Percentiles rank a stretch among this genome's conserved stretches.
These are phyloP conservation scores for Drosophila formosana DNA, from an alignment of 2,888 invertebrate species.

Conservation along the genomic window DNA sequence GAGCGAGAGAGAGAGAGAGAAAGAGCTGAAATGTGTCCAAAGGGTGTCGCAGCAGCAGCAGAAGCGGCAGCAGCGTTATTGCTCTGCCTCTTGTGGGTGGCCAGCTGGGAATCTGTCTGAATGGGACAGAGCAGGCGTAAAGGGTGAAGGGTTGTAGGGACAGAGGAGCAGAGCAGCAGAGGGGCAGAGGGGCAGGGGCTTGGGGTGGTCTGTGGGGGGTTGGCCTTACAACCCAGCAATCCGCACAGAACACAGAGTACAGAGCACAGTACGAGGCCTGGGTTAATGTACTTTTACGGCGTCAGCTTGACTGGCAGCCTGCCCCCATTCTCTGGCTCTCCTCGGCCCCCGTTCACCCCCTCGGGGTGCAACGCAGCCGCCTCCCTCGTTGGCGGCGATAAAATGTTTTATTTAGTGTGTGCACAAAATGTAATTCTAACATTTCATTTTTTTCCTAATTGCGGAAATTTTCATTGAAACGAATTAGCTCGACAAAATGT, in stretches of 20 bases:
- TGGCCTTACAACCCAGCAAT: constrained; percentile 40
- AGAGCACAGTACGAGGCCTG: constrained; percentile 43
- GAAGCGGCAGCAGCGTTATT: neutral
- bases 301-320: constrained; percentile 66
- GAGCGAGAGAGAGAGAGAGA: neutral
- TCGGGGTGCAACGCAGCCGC: constrained; percentile 21
- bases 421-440: constrained; percentile 66
- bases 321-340: constrained; percentile 15
- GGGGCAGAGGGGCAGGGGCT: neutral
- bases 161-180: neutral
- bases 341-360: neutral
- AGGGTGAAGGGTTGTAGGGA: neutral
- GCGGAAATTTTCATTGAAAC: constrained; percentile 79
- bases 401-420: constrained; percentile 65
- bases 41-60: constrained; percentile 62
- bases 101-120: constrained; percentile 40
- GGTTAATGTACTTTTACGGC: constrained; percentile 75
- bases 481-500: constrained; percentile 63
- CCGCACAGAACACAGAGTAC: constrained; percentile 5
- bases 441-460: constrained; percentile 70
- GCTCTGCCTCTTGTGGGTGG: constrained; percentile 56
- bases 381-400: constrained; percentile 40
- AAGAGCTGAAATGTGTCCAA: constrained; percentile 54
- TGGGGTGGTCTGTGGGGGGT: constrained; percentile 7
- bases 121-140: neutral